These are phyloP conservation scores for Diarsia dahlii DNA, from an alignment of 2,888 invertebrate species.

Conservation along the genomic window DNA sequence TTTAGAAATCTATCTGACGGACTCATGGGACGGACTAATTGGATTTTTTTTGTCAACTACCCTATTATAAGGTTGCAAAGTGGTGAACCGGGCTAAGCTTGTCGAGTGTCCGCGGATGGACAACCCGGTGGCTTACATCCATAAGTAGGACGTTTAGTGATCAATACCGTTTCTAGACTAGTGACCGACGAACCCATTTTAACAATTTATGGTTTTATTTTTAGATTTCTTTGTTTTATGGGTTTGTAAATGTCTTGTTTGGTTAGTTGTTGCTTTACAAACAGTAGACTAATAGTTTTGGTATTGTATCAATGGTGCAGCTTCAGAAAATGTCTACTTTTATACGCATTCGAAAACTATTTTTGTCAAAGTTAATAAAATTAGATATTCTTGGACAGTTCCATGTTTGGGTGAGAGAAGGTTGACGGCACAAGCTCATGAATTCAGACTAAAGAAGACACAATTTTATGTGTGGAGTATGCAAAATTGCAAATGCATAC, in stretches of 20 bases:
- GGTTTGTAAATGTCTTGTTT: background rate
- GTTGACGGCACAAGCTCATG: background rate
- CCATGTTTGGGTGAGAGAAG: background rate
- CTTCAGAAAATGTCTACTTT: background rate
- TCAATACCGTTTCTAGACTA: conserved; percentile 51
- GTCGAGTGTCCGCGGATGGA: conserved; percentile 21
- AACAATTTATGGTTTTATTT: conserved; percentile 1
- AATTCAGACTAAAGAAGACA: background rate
- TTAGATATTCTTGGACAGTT: background rate
- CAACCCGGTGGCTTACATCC: conserved; percentile 45
- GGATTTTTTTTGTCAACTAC: no score
- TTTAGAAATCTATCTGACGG: no score
- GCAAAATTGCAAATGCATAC: no score
- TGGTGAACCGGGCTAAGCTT: background rate
- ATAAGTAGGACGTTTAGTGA: conserved; percentile 69
- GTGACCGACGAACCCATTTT: conserved; percentile 8
- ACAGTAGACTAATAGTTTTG: background rate
- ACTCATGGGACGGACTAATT: no score
- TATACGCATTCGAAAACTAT: background rate
- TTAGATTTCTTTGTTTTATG: background rate
- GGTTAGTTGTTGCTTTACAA: background rate
- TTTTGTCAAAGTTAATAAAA: background rate
- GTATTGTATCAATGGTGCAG: background rate
- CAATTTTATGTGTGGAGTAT: no score
- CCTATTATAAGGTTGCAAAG: background rate